These are phyloP conservation scores for Diplosoma virens DNA, from an alignment of 23 tunicate species.

Conservation along the genomic window DNA sequence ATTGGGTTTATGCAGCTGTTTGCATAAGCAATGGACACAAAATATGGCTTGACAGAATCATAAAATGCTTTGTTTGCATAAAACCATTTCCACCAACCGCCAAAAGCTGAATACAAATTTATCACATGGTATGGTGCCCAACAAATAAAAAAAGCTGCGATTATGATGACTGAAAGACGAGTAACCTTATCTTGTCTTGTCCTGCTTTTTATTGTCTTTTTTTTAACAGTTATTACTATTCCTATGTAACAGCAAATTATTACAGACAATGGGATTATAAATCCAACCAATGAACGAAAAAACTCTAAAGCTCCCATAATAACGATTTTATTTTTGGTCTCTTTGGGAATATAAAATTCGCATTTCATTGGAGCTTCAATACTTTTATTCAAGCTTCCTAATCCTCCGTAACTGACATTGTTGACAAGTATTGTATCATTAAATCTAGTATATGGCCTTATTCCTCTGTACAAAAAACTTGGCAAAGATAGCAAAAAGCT, in stretches of 20 bases:
- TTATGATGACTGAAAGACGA: conserved; percentile 50
- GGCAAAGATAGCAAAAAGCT: conserved; percentile 56
- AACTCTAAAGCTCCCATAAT: conserved; percentile 52
- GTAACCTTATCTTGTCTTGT: conserved; percentile 62
- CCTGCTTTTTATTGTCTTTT: conserved; percentile 49
- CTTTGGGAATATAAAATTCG: not conserved
- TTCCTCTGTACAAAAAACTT: conserved; percentile 27
- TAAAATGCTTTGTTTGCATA: not conserved
- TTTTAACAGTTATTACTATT: conserved; percentile 55
- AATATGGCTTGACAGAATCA: not conserved
- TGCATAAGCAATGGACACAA: conserved; percentile 65
- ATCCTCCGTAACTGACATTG: no score
- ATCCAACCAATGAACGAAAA: conserved; percentile 44
- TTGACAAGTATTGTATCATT: not conserved
- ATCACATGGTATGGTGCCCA: conserved; percentile 65
- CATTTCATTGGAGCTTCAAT: not conserved
- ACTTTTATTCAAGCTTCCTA: not conserved
- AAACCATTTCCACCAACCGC: conserved; percentile 62
- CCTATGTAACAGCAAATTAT: conserved; percentile 60
- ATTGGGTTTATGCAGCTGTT: conserved; percentile 86
- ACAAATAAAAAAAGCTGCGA: conserved; percentile 75
- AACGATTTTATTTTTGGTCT: conserved; percentile 6
- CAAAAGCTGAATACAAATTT: conserved; percentile 56
- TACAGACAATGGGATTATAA: conserved; percentile 58
- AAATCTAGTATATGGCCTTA: not conserved